Evolutionary conservation across 2,113 vertebrate genomes (phyloP), one percentile per base, ranked within the genome.

Genomic region (Leiothrix lutea): DNA sequence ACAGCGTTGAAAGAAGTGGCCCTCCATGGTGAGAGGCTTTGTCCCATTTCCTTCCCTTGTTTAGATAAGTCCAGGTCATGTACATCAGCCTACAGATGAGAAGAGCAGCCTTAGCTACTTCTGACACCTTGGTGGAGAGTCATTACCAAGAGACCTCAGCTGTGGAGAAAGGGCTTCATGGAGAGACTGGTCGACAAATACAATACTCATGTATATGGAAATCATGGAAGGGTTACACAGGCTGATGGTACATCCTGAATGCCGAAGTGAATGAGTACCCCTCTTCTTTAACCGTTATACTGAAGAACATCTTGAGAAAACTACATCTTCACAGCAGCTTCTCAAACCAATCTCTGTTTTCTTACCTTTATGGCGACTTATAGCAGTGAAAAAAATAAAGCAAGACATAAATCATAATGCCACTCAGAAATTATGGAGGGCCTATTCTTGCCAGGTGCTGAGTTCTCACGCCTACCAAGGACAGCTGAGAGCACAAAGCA

Each of bases 251-350:
- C 14, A n/a, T 21, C 14, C 33, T 5, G 1, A 94, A 83, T n/a
- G 40, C 15, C 15, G n/a, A 31, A 58, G 35, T 26, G 36, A 67
- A 89, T 0, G 0, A 56, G 19, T 7, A 51, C 8, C 9, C 1
- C 17, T 21, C 6, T 9, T 56, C 89, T 71, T 64, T 47, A 89
- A 60, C 26, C 7, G 5, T 2, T 14, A 67, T 11, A 40, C 22
- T 36, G 50, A 56, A 1, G 3, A 47, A 65, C 8, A 50, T 26
- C 13, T 36, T 36, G 14, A 58, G 35, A 69, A 88, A 80, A 88
- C n/a, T 33, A 47, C 13, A 29, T 4, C 8, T 57, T 82, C 58
- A 44, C 10, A 54, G 51, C 58, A 80, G 42, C 48, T 85, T 61
- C 57, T 86, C 65, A 78, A 67, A 23, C 8, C 48, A 53, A 20